A percentile compares a stretch with the other conserved stretches of the same genome.
Evolutionary conservation across 2,888 invertebrate species (phyloP).

Genomic region (Palloptera scutellata): DNA sequence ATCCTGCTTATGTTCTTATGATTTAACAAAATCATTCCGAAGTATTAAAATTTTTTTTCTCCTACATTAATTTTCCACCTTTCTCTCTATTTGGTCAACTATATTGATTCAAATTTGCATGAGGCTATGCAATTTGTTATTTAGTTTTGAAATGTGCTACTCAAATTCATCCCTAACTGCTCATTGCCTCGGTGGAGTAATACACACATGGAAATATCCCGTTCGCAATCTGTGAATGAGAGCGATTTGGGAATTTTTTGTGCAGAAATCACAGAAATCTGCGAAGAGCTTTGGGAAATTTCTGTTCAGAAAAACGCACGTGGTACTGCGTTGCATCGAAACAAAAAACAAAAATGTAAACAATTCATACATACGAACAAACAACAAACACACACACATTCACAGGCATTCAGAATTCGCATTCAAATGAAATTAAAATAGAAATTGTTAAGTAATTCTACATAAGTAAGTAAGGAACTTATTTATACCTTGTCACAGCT

Average conservation of each 20-base stretch:
- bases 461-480: too few relatives aligned
- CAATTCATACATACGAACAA: slow-evolving; percentile 30
- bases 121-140: too few relatives aligned
- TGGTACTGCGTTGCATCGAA: slow-evolving; percentile 25
- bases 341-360: slow-evolving; percentile 36
- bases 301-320: slow-evolving; percentile 27
- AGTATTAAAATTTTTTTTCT: too few relatives aligned
- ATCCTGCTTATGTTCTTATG: too few relatives aligned
- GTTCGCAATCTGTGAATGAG: background rate
- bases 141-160: slow-evolving; percentile 15
- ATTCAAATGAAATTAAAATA: too few relatives aligned
- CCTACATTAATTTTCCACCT: too few relatives aligned
- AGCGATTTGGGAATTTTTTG: background rate
- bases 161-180: background rate
- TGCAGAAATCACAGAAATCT: slow-evolving; percentile 7
- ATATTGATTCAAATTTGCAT: too few relatives aligned
- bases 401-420: slow-evolving; percentile 3
- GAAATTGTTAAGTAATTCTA: too few relatives aligned
- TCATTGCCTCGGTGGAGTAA: background rate
- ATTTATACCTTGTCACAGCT: too few relatives aligned
- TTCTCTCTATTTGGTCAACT: too few relatives aligned
- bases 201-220: background rate
- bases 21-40: too few relatives aligned
- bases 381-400: background rate
- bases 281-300: slow-evolving; percentile 23